These are phyloP conservation scores for Pachyramphus minor DNA, from an alignment of 2,113 vertebrate genomes.

Conservation along the genomic window DNA sequence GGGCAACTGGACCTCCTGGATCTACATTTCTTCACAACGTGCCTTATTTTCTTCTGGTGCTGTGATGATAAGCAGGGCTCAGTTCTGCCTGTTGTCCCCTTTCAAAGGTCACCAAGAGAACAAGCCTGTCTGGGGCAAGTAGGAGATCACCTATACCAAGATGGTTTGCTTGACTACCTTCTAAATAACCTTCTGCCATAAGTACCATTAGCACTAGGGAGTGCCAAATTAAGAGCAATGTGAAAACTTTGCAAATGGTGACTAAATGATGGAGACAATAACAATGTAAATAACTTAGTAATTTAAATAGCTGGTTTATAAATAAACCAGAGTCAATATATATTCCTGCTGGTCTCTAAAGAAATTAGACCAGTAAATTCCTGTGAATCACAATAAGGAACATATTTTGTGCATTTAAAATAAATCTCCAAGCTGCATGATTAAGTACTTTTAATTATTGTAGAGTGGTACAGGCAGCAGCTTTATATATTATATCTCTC, in stretches of 20 bases:
- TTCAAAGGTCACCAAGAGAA: background rate
- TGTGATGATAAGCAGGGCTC: background rate
- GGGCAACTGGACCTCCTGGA: background rate
- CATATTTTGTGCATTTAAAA: conserved; percentile 62
- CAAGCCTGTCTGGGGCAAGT: background rate
- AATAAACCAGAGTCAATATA: conserved; percentile 60
- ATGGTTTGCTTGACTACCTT: background rate
- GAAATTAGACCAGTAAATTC: conserved; percentile 69
- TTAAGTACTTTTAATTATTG: conserved; percentile 70
- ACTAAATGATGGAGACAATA: conserved; percentile 64
- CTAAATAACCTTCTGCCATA: background rate
- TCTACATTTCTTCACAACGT: fast-evolving
- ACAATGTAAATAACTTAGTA: conserved; percentile 60
- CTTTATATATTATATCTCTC: conserved; percentile 64
- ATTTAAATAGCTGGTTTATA: conserved; percentile 62
- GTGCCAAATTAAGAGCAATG: conserved; percentile 52
- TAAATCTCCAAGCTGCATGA: conserved; percentile 59
- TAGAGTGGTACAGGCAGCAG: conserved; percentile 57
- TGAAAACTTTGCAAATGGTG: conserved; percentile 31
- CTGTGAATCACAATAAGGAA: conserved; percentile 62
- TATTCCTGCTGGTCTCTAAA: conserved; percentile 58
- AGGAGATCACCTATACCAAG: background rate
- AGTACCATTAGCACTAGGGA: background rate
- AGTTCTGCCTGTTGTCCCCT: background rate
- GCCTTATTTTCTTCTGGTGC: background rate